phyloP scores from a whole-genome alignment of 2,888 invertebrate genomes.

The Ochropacha duplaris region DNA sequence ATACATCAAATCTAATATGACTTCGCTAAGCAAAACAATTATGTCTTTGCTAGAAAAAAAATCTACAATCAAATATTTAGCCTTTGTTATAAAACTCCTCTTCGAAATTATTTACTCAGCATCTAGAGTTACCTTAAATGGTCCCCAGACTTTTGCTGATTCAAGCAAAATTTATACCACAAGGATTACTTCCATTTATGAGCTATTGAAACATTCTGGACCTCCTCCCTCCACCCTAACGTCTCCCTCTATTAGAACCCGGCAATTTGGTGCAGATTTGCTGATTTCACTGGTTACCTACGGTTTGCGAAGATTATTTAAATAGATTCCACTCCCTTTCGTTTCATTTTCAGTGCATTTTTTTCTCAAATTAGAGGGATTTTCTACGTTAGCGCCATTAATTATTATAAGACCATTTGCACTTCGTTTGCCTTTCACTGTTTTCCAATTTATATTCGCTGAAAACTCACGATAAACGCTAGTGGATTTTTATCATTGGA shows the following conservation, averaged over 20 bases:
- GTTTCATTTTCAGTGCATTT: slow-evolving; percentile 2
- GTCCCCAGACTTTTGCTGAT: slow-evolving; percentile 10
- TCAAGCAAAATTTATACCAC: slow-evolving; percentile 14
- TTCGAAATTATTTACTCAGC: neutral
- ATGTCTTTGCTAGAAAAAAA: too few species aligned
- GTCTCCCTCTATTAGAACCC: slow-evolving; percentile 18
- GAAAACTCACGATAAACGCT: neutral
- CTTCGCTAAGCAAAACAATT: too few species aligned
- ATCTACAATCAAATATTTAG: too few species aligned
- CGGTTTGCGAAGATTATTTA: slow-evolving; percentile 25
- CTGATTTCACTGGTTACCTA: slow-evolving; percentile 24
- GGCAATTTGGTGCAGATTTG: slow-evolving; percentile 26
- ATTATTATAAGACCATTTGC: neutral
- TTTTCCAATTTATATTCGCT: neutral
- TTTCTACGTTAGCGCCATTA: neutral
- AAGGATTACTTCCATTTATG: slow-evolving; percentile 21
- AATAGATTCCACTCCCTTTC: slow-evolving; percentile 22
- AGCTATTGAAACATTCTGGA: slow-evolving; percentile 15
- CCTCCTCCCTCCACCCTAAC: slow-evolving; percentile 5
- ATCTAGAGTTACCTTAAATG: neutral
- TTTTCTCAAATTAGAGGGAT: slow-evolving; percentile 2
- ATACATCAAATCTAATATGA: slow-evolving; percentile 15
- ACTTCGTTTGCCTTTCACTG: neutral
- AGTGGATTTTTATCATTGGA: too few species aligned
- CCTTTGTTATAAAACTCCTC: too few species aligned